These are phyloP conservation scores for Rallus limicola DNA, from an alignment of 2,113 vertebrate genomes.

Conservation along the genomic window DNA sequence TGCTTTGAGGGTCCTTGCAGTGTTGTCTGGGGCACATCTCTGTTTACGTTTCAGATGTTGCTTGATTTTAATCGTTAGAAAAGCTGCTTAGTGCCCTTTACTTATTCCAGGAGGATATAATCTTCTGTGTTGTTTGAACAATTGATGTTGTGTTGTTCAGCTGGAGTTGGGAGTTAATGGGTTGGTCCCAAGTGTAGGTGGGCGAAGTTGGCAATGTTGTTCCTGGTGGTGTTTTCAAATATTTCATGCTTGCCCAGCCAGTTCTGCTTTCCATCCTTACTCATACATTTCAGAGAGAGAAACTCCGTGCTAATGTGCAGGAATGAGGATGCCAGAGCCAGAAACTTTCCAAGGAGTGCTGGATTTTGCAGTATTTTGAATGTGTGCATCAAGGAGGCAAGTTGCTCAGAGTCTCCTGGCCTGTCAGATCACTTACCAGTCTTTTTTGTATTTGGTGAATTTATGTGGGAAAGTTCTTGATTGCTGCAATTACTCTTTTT, in stretches of 20 bases:
- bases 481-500: background rate
- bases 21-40: background rate
- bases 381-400: background rate
- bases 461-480: background rate
- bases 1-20: background rate
- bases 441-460: background rate
- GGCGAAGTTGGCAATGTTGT: conserved; percentile 5
- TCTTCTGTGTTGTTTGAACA: conserved; percentile 5
- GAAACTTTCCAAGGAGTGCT: background rate
- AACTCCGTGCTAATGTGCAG: conserved; percentile 12
- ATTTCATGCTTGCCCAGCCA: conserved; percentile 43
- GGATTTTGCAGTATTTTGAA: conserved; percentile 38
- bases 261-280: conserved; percentile 44
- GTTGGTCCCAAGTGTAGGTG: conserved; percentile 36
- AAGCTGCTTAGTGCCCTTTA: conserved; percentile 1
- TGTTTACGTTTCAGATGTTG: background rate
- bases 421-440: background rate
- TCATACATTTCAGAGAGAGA: conserved; percentile 23
- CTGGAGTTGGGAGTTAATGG: conserved; percentile 34
- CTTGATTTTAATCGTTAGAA: background rate
- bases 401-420: background rate
- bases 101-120: background rate
- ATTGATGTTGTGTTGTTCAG: conserved; percentile 7
- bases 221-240: conserved; percentile 38
- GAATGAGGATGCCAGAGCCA: background rate